These are phyloP conservation scores for Spermophilus dauricus DNA, from an alignment of 2,113 vertebrate genomes.

Conservation along the genomic window DNA sequence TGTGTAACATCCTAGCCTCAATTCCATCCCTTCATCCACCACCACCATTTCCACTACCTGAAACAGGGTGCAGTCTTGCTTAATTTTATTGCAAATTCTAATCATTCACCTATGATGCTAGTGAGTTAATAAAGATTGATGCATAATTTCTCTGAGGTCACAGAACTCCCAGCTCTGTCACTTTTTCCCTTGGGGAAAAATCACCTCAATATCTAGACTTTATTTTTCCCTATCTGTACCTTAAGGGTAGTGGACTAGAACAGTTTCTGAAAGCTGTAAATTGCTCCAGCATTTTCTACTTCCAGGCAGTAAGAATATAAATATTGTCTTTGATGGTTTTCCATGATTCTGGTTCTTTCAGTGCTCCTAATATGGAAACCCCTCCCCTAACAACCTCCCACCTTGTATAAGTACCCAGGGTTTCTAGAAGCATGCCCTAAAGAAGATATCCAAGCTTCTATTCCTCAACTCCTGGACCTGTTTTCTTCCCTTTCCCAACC, in stretches of 20 bases:
- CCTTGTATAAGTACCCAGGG: neutral
- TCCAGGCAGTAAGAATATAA: slow-evolving; percentile 22
- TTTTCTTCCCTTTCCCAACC: neutral
- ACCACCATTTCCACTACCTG: neutral
- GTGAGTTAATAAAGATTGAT: slow-evolving; percentile 29
- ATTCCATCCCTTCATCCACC: neutral
- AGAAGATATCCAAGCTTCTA: neutral
- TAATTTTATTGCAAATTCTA: slow-evolving; percentile 22
- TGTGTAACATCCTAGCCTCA: neutral
- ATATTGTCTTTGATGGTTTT: slow-evolving; percentile 34
- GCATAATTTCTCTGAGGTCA: neutral
- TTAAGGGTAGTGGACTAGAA: slow-evolving; percentile 21
- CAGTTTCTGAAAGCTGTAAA: neutral
- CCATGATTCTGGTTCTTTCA: neutral
- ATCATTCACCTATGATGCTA: neutral
- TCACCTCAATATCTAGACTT: neutral
- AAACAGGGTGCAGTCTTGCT: neutral
- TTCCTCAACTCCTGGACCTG: neutral
- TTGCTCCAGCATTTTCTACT: neutral
- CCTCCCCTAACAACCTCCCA: neutral
- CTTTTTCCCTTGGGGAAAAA: neutral
- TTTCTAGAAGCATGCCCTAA: slow-evolving; percentile 23
- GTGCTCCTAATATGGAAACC: slow-evolving; percentile 12
- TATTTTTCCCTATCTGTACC: neutral
- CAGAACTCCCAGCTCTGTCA: neutral